Conservation (phyloP, 1,140 invertebrate species). For the Drosophila ohnishii region DNA sequence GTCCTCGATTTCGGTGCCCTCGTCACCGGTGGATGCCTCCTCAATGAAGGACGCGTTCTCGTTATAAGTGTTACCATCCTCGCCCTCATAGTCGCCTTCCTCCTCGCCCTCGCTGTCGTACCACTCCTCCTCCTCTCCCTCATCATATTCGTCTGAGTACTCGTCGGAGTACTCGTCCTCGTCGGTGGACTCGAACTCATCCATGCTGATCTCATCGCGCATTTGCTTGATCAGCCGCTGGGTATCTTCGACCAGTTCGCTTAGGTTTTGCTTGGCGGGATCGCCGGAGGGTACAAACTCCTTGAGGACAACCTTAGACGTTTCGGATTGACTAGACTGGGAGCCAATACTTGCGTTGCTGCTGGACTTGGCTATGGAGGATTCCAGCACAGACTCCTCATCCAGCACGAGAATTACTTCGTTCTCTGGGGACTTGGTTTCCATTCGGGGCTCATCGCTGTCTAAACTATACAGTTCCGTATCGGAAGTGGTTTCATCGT, state of each 20-base stretch:
- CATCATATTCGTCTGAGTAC: constrained; percentile 82
- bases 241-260: constrained; percentile 85
- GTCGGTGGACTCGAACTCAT: constrained; percentile 84
- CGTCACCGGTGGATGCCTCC: constrained; percentile 68
- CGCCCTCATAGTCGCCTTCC: constrained; percentile 67
- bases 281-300: constrained; percentile 76
- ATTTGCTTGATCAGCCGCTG: constrained; percentile 86
- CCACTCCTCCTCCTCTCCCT: constrained; percentile 84
- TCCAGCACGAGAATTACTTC: constrained; percentile 42
- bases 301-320: constrained; percentile 43
- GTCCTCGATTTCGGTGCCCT: constrained; percentile 65
- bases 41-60: constrained; percentile 52
- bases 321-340: constrained; percentile 49
- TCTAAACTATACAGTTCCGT: constrained; percentile 70
- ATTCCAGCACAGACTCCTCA: constrained; percentile 5
- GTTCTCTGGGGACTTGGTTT: constrained; percentile 41
- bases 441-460: constrained; percentile 43
- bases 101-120: constrained; percentile 84
- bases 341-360: constrained; percentile 56
- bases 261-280: constrained; percentile 83
- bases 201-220: constrained; percentile 86
- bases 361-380: constrained; percentile 31
- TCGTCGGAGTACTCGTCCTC: constrained; percentile 84
- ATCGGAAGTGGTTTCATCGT: constrained; percentile 63
- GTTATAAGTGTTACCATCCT: constrained; percentile 58